Conservation (phyloP, 2,888 invertebrate genomes). For the Cephonodes hylas region DNA sequence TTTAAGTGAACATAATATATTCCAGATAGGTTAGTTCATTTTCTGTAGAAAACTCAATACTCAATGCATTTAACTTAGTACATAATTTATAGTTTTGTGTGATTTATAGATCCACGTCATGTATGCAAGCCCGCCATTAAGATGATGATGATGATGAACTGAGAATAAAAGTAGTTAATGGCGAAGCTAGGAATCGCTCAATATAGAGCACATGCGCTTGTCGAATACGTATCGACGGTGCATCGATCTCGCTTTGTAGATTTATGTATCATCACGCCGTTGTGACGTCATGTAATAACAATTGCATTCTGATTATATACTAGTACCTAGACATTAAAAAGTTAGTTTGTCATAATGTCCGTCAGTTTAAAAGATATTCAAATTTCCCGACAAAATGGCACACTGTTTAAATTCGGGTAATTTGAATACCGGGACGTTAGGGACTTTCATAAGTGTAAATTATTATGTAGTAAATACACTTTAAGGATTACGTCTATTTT, state of each 20-base stretch:
- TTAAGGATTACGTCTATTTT: too few species aligned
- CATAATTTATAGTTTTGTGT: background rate
- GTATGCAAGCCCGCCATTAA: background rate
- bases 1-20: too few species aligned
- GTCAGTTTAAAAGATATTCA: too few species aligned
- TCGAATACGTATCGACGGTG: background rate
- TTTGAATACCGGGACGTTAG: too few species aligned
- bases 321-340: too few species aligned
- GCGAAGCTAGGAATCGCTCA: background rate
- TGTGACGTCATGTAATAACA: background rate
- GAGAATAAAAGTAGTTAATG: background rate
- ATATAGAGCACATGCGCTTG: background rate
- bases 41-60: background rate
- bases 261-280: background rate
- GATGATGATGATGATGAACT: background rate
- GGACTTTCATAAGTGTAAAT: too few species aligned
- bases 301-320: background rate
- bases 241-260: background rate
- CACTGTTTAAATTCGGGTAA: too few species aligned
- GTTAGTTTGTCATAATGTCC: too few species aligned
- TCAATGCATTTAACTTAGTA: background rate
- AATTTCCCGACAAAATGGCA: too few species aligned
- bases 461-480: too few species aligned
- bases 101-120: background rate
- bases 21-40: too few species aligned